These are phyloP conservation scores for western clawed frog (Xenopus tropicalis) DNA, from an alignment of 2,113 vertebrate genomes.

Conservation along the genomic window UCB_Xtro_10.0 CM004447.2:100489001-100489500, in stretches of 20 bases:
- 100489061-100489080: conserved; percentile 72
- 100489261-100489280: conserved; percentile 7
- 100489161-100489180: not conserved
- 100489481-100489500: conserved; percentile 1
- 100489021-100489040: conserved; percentile 88
- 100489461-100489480: not conserved
- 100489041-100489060: conserved; percentile 87
- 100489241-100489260: not conserved
- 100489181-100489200: not conserved
- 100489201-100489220: not conserved
- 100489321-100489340: conserved; percentile 22
- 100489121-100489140: not conserved
- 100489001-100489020: conserved; percentile 93
- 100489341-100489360: not conserved
- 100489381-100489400: not conserved
- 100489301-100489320: not conserved
- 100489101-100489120: not conserved
- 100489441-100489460: not conserved
- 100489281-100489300: not conserved
- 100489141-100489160: not conserved
- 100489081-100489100: conserved; percentile 54
- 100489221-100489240: not conserved
- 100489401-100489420: not conserved
- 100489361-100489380: not conserved
- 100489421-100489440: not conserved